These are phyloP conservation scores for Rallus limicola DNA, from an alignment of 2,113 vertebrate species.

Conservation along the genomic window DNA sequence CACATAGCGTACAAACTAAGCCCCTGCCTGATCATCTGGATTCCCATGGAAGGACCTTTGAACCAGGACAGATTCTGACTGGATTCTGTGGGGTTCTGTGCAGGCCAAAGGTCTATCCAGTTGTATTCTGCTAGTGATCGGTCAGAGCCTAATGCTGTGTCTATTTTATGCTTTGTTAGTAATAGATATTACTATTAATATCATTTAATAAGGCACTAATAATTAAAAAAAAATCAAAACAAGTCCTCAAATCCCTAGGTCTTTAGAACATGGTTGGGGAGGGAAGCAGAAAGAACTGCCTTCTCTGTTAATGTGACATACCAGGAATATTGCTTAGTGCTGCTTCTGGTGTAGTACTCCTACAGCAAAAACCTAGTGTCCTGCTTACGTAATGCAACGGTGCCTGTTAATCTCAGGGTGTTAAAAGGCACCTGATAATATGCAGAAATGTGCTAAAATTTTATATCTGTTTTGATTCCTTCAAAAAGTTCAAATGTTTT, in stretches of 20 bases:
- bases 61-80: neutral
- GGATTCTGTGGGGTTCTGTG: neutral
- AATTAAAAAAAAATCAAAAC: neutral
- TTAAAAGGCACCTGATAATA: constrained; percentile 12
- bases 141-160: constrained; percentile 19
- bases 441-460: constrained; percentile 23
- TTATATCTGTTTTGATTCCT: constrained; percentile 51
- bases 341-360: constrained; percentile 13
- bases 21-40: constrained; percentile 17
- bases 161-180: constrained; percentile 21
- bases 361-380: constrained; percentile 66
- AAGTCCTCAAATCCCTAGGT: neutral
- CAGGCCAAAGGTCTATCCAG: neutral
- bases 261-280: neutral
- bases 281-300: neutral
- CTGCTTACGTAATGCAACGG: constrained; percentile 58
- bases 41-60: neutral
- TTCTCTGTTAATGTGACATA: constrained; percentile 10
- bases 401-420: constrained; percentile 24
- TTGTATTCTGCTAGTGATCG: constrained; percentile 13
- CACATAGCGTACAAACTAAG: constrained; percentile 41
- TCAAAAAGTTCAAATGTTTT: constrained; percentile 56
- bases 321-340: constrained; percentile 29
- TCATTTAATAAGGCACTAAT: constrained; percentile 35
- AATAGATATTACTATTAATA: neutral